Evolutionary conservation across 1,140 invertebrate genomes (phyloP).

Genomic region (Musca domestica): DNA sequence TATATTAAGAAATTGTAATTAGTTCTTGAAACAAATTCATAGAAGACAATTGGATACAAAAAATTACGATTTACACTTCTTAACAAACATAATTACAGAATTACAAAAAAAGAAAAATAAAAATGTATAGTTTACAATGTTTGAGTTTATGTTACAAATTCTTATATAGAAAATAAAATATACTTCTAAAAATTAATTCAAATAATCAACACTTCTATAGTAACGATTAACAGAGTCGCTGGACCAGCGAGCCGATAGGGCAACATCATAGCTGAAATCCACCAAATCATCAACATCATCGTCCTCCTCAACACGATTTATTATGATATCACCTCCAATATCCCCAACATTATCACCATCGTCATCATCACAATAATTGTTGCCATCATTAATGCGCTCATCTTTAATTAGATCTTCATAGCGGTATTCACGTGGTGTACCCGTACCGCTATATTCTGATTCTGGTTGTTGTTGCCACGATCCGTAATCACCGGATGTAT

Average conservation of each 20-base stretch:
- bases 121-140: neutral
- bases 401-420: slow-evolving; percentile 14
- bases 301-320: neutral
- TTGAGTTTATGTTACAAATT: too few relatives aligned
- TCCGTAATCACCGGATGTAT: slow-evolving; percentile 12
- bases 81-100: too few relatives aligned
- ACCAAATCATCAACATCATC: slow-evolving; percentile 9
- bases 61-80: neutral
- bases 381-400: neutral
- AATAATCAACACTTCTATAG: slow-evolving; percentile 19
- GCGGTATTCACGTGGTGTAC: neutral
- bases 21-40: too few relatives aligned
- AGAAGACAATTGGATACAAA: neutral
- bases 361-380: neutral
- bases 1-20: too few relatives aligned
- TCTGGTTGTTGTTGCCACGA: neutral
- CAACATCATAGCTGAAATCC: neutral
- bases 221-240: neutral
- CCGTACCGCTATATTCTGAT: neutral
- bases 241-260: neutral
- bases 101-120: neutral
- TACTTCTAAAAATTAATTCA: slow-evolving; percentile 5
- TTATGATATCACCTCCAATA: neutral
- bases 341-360: neutral
- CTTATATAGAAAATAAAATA: neutral